Evolutionary conservation across 2,797 vertebrate genomes (phyloP), one percentile per base, ranked within the genome.

Genomic region (Philypnodon macrostomus): DNA sequence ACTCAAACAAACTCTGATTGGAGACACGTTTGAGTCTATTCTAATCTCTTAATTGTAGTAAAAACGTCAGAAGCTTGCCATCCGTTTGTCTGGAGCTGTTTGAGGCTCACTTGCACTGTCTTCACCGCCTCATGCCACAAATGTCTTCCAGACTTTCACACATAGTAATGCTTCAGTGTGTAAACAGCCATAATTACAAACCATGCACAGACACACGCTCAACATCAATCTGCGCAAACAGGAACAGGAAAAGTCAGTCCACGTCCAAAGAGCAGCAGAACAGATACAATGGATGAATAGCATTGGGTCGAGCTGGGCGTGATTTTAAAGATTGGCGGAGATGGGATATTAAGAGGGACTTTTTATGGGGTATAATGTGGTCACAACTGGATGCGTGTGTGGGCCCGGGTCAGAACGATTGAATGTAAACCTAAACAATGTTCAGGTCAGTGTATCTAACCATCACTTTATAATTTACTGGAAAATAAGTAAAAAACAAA

Each of bases 131-230:
- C 80, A 79, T 80, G 80, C 74, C 83, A 85, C 84, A 83, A 89
- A 89, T 87, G 77, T 79, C 73, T 89, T 87, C 82, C 86, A 89
- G 82, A 86, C 85, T 87, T 88, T 85, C 80, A 78, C 83, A 85
- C 81, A 72, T 87, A 87, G 84, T 86, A 86, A 85, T 73, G 69
- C 78, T 77, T 81, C 70, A 71, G 79, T 84, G 84, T 87, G 85
- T 83, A 85, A 85, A 85, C 74, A 77, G 80, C 76, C 69, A 67
- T 87, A 85, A 89, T 88, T 88, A 85, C 74, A 75, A 86, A 77
- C 58, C 67, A 87, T 81, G 81, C 83, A 33, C 72, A 79, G 80
- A 79, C 76, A 73, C 77, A 83, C 76, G 73, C 80, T 82, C 71
- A 81, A 79, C 75, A 85, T 83, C 80, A 85, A 79, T 87, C 75